phyloP scores from a whole-genome alignment of 2,888 invertebrate species.

The Phlogophora meticulosa region DNA sequence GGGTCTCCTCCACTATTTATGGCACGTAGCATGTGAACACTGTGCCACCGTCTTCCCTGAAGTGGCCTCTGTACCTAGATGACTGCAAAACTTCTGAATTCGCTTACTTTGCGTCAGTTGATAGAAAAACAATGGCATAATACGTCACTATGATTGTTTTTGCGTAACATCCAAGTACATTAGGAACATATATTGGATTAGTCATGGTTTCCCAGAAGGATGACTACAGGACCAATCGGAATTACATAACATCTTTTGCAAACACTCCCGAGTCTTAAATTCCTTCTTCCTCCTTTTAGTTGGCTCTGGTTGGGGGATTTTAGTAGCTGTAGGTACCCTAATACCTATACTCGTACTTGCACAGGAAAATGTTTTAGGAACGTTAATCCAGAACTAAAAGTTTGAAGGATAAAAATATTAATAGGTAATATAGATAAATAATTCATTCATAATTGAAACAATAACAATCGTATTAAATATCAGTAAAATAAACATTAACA shows the following conservation, averaged over 20 bases:
- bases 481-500: not conserved
- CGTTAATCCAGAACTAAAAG: constrained; percentile 1
- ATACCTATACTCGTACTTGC: no score
- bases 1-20: no score
- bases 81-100: not conserved
- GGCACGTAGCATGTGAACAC: no score
- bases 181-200: not conserved
- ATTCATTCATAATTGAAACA: not conserved
- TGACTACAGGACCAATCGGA: not conserved
- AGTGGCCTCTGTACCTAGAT: not conserved
- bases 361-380: not conserved
- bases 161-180: not conserved
- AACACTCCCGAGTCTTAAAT: constrained; percentile 1
- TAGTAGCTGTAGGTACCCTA: no score
- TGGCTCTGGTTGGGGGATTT: not conserved
- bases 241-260: constrained; percentile 1
- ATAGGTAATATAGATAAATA: not conserved
- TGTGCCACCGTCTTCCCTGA: no score
- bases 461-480: not conserved
- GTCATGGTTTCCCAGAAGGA: not conserved
- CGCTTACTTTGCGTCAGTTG: constrained; percentile 41
- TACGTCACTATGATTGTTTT: constrained; percentile 17
- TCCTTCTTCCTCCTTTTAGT: not conserved
- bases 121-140: constrained; percentile 21
- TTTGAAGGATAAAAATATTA: no score